Conservation (phyloP, 2,888 invertebrate species). For the Yponomeuta evonymella region DNA sequence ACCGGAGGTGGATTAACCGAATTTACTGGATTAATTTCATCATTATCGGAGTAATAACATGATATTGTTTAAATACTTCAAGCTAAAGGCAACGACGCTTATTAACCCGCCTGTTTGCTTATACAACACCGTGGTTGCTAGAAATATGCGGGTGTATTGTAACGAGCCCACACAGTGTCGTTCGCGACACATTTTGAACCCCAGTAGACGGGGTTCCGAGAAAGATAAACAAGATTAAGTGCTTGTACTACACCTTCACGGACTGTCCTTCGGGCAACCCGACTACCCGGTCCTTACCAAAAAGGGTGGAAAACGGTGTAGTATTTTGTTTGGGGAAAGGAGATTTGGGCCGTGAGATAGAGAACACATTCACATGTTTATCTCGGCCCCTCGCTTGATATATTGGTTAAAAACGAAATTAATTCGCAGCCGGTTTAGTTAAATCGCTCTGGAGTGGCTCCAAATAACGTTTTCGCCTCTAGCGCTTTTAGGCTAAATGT, state of each 20-base stretch:
- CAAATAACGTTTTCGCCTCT: conserved; percentile 1
- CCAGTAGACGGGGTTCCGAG: conserved; percentile 32
- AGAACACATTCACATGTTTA: conserved; percentile 36
- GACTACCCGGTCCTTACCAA: conserved; percentile 38
- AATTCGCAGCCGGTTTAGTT: conserved; percentile 3
- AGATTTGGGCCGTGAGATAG: conserved; percentile 52
- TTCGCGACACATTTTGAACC: conserved; percentile 25
- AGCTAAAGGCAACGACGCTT: not conserved
- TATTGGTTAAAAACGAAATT: conserved; percentile 29
- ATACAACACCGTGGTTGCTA: not conserved
- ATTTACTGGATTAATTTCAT: not conserved
- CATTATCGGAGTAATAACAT: not conserved
- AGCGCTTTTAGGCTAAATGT: not conserved
- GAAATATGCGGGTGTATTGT: conserved; percentile 7
- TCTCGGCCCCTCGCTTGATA: conserved; percentile 32
- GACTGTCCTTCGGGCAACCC: conserved; percentile 36
- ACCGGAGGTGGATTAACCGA: not conserved
- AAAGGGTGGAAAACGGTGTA: conserved; percentile 35
- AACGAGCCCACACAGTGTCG: conserved; percentile 28
- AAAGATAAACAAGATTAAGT: conserved; percentile 53
- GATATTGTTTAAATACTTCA: not conserved
- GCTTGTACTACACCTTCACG: conserved; percentile 35
- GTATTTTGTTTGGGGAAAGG: conserved; percentile 43
- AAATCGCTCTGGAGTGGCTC: conserved; percentile 8
- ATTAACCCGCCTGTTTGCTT: not conserved